Conservation (phyloP, 2,797 vertebrate genomes). For the Podargus strigoides region DNA sequence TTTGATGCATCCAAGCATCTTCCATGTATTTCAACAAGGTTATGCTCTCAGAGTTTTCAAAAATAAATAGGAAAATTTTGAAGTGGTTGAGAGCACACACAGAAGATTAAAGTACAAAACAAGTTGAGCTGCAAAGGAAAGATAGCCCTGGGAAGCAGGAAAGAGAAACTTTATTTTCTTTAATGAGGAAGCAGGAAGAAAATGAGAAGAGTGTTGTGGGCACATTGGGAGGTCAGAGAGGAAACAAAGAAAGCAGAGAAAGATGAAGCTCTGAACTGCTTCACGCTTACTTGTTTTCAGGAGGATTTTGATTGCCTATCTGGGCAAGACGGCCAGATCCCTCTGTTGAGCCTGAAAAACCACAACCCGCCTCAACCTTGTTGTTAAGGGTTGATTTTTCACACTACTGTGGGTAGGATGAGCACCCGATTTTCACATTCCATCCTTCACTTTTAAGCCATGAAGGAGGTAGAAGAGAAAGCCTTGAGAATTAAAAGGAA, state of each 20-base stretch:
- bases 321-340: neutral
- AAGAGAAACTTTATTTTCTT: neutral
- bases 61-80: slow-evolving; percentile 17
- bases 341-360: neutral
- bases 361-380: neutral
- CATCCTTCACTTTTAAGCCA: neutral
- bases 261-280: neutral
- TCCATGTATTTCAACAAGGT: slow-evolving; percentile 25
- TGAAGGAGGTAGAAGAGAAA: neutral
- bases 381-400: neutral
- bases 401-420: neutral
- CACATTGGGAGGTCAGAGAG: neutral
- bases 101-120: slow-evolving; percentile 2
- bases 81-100: neutral
- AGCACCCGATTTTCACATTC: neutral
- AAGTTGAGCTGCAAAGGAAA: slow-evolving; percentile 8
- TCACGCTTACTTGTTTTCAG: neutral
- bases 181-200: neutral
- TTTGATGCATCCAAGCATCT: neutral
- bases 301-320: neutral
- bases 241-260: neutral
- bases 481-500: neutral
- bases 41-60: neutral
- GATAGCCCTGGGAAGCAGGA: neutral
- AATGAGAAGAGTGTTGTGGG: neutral